These are phyloP conservation scores for Asteroscopus sphinx DNA, from an alignment of 2,888 invertebrate species.

Conservation along the genomic window DNA sequence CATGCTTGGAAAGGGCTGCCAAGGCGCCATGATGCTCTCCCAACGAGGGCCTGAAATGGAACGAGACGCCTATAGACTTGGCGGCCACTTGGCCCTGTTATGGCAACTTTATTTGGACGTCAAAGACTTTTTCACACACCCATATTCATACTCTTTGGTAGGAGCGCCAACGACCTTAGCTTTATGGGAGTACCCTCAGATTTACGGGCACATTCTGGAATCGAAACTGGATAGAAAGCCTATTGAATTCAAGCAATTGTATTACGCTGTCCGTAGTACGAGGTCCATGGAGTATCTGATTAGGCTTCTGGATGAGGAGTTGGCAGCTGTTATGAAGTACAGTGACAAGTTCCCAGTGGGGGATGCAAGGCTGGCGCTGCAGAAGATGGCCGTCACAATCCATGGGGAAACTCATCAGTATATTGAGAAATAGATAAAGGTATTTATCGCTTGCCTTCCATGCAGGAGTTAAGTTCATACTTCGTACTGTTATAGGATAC, in stretches of 20 bases:
- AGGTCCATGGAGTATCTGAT: conserved; percentile 79
- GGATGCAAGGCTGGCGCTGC: conserved; percentile 77
- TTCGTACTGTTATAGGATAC: no score
- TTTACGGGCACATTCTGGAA: conserved; percentile 77
- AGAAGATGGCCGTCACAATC: conserved; percentile 83
- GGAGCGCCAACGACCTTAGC: conserved; percentile 80
- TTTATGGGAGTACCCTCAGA: conserved; percentile 82
- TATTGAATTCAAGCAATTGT: conserved; percentile 76
- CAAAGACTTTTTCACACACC: conserved; percentile 83
- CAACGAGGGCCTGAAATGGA: conserved; percentile 71
- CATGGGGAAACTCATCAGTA: conserved; percentile 79
- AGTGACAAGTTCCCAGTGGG: conserved; percentile 77
- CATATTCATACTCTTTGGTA: conserved; percentile 80
- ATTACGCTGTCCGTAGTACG: conserved; percentile 79
- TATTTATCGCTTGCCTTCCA: conserved; percentile 32
- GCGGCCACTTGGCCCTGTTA: conserved; percentile 81
- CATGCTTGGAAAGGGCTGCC: conserved; percentile 83
- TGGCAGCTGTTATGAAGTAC: conserved; percentile 73
- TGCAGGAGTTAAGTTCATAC: neutral
- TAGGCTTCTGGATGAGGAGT: conserved; percentile 76
- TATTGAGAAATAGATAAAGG: conserved; percentile 72
- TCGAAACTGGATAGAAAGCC: conserved; percentile 73
- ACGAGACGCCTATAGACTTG: conserved; percentile 77
- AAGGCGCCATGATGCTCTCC: conserved; percentile 82
- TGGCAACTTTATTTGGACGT: conserved; percentile 84